Percentiles rank a stretch among this genome's conserved stretches.
These are phyloP conservation scores for Pomatorhinus ruficollis DNA, from an alignment of 2,113 vertebrate species.

Conservation along the genomic window DNA sequence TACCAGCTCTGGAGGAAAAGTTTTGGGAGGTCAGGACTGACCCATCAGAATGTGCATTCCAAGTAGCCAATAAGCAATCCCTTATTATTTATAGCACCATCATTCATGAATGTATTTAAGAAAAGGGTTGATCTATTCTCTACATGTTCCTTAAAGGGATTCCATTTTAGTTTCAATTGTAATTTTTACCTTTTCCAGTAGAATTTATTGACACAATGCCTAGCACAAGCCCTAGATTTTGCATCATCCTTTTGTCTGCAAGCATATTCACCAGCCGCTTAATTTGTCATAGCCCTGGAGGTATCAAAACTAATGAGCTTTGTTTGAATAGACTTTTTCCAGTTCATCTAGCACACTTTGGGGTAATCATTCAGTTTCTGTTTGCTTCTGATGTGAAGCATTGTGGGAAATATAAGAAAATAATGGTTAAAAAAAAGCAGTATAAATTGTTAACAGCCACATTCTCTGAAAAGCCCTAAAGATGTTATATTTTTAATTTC, in stretches of 20 bases:
- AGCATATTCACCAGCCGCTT: constrained; percentile 84
- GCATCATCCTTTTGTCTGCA: constrained; percentile 80
- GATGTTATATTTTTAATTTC: constrained; percentile 77
- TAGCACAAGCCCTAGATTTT: constrained; percentile 71
- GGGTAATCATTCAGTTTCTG: constrained; percentile 89
- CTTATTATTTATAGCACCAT: constrained; percentile 54
- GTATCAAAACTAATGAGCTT: constrained; percentile 91
- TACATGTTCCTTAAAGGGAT: constrained; percentile 73
- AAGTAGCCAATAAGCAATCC: background rate
- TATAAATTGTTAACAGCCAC: constrained; percentile 71
- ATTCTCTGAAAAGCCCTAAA: constrained; percentile 71
- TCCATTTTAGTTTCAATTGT: constrained; percentile 76
- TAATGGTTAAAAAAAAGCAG: constrained; percentile 77
- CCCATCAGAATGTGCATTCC: background rate
- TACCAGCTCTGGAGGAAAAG: background rate
- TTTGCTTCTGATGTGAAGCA: constrained; percentile 81
- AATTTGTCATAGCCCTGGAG: constrained; percentile 89
- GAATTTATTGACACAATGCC: constrained; percentile 82
- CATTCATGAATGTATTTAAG: constrained; percentile 65
- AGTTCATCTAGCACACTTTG: constrained; percentile 92
- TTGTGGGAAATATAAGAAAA: constrained; percentile 83
- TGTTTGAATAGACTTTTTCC: constrained; percentile 93
- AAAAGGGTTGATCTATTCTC: constrained; percentile 71
- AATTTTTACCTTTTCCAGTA: constrained; percentile 77
- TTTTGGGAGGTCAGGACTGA: background rate